Evolutionary conservation across 2,113 vertebrate genomes (phyloP), one percentile per base, ranked within the genome.

Genomic region (Colistium nudipinnis): DNA sequence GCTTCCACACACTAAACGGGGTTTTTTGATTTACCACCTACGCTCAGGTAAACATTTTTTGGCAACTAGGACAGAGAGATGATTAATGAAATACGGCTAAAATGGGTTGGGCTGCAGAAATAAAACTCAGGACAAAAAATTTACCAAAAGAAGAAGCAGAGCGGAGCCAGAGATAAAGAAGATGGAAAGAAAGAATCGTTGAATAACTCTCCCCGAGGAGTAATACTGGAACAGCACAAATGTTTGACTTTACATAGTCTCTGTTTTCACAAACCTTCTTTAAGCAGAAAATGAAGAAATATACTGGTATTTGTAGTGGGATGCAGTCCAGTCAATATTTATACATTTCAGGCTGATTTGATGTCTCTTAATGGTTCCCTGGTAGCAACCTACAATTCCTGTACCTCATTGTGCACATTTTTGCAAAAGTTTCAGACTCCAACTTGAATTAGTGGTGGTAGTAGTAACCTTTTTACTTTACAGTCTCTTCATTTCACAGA

Each of bases 171-270:
- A 38, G 17, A 68, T 69, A 64, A 52, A 45, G 19, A 31, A 19
- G 20, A 69, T 55, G 25, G 49, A 60, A 54, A 44, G 11, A 48
- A 55, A 33, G 25, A 55, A 60, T 43, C 1, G 65, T 53, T 52
- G 16, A 62, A 62, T 52, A 62, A 74, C 51, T 67, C 33, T 69
- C 60, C 62, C 71, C 25, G 33, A 54, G 53, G 55, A 51, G 8
- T 28, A 22, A 65, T 75, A 65, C 65, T 6, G 9, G 28, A 66
- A 61, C 33, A 48, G 9, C 13, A 22, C 2, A 24, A 7, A 24
- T 2, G 24, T 36, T 7, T 28, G 17, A 35, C 16, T 55, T 22
- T 22, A n/a, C n/a, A n/a, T 24, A 2, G 13, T 49, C 25, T 35
- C 22, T 5, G 10, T 27, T 43, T 47, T 19, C 6, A 33, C n/a